Percentiles rank a stretch among this genome's conserved stretches.
Conservation (phyloP, 2,888 invertebrate species). For the Epirrita christyi region DNA sequence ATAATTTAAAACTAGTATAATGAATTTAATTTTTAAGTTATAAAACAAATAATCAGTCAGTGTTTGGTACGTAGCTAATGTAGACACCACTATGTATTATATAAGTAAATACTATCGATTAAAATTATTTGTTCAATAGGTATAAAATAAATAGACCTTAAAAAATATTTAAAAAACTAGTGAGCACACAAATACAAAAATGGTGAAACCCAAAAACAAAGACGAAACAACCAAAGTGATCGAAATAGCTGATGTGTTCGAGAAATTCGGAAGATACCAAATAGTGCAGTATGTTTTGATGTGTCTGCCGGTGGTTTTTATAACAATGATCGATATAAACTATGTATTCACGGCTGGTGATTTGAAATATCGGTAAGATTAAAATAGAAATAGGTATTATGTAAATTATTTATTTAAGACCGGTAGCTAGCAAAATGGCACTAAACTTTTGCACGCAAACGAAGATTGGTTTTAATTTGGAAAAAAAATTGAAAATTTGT, state of each 20-base stretch:
- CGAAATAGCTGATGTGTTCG: constrained; percentile 55
- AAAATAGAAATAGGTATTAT: no score
- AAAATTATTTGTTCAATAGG: neutral
- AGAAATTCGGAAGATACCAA: constrained; percentile 76
- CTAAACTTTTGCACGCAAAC: no score
- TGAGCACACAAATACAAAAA: neutral
- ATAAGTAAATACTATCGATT: neutral
- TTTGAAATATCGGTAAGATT: constrained; percentile 62
- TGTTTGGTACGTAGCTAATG: constrained; percentile 5
- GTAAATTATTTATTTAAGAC: no score
- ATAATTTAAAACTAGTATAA: no score
- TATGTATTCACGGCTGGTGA: constrained; percentile 69
- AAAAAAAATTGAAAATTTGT: neutral
- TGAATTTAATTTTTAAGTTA: no score
- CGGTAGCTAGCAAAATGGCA: no score
- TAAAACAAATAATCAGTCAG: constrained; percentile 17
- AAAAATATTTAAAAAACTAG: neutral
- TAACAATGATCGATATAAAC: constrained; percentile 66
- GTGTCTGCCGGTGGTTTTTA: constrained; percentile 58
- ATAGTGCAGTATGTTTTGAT: constrained; percentile 57
- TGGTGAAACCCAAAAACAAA: constrained; percentile 11
- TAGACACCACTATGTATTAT: neutral
- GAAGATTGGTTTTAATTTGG: neutral
- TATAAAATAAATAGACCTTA: no score
- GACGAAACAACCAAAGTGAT: constrained; percentile 33